Evolutionary conservation across 2,797 vertebrate species (phyloP).

Genomic region (Oceanodroma leucorhoa): DNA sequence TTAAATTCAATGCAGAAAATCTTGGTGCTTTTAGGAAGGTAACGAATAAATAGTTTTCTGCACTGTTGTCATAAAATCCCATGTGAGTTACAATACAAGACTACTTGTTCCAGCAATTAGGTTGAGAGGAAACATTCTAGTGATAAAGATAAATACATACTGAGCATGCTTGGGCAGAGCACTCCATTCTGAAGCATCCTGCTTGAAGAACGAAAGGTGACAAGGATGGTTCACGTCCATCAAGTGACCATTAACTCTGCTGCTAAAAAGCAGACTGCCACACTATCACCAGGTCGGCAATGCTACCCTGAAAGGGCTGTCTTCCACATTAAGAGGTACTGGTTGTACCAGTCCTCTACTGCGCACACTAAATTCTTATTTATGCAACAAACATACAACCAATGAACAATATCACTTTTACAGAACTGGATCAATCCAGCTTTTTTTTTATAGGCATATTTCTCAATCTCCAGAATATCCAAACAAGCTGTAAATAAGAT

Average conservation of each 20-base stretch:
- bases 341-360: slow-evolving; percentile 40
- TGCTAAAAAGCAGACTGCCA: slow-evolving; percentile 47
- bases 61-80: slow-evolving; percentile 53
- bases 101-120: slow-evolving; percentile 66
- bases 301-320: slow-evolving; percentile 23
- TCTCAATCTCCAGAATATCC: slow-evolving; percentile 67
- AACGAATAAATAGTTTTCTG: slow-evolving; percentile 51
- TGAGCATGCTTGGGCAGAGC: slow-evolving; percentile 74
- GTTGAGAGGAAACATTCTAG: slow-evolving; percentile 70
- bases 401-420: slow-evolving; percentile 68
- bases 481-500: slow-evolving; percentile 69
- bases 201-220: slow-evolving; percentile 71
- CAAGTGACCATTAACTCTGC: slow-evolving; percentile 53
- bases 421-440: slow-evolving; percentile 73
- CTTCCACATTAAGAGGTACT: slow-evolving; percentile 32
- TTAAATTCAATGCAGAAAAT: slow-evolving; percentile 59
- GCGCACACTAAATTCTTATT: slow-evolving; percentile 61
- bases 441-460: slow-evolving; percentile 65
- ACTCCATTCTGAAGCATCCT: slow-evolving; percentile 74
- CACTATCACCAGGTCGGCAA: background rate
- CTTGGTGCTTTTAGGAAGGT: slow-evolving; percentile 46
- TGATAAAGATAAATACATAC: slow-evolving; percentile 74
- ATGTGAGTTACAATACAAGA: slow-evolving; percentile 66
- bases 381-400: slow-evolving; percentile 71
- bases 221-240: slow-evolving; percentile 69